Evolutionary conservation across 2,888 invertebrate genomes (phyloP).

Genomic region (Drosophila borborema): DNA sequence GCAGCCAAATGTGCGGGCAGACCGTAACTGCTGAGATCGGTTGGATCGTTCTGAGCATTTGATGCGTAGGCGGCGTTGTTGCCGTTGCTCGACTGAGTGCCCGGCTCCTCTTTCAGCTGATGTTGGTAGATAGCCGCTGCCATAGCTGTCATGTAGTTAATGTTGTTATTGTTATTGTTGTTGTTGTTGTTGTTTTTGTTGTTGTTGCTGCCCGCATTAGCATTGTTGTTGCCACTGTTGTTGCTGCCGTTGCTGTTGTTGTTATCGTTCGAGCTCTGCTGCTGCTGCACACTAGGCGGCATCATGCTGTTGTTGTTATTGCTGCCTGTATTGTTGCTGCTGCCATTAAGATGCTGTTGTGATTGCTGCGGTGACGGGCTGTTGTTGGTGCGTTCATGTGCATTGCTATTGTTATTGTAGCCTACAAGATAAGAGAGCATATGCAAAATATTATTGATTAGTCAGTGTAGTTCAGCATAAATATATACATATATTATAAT

Average conservation of each 20-base stretch:
- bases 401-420: conserved; percentile 70
- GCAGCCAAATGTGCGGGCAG: conserved; percentile 75
- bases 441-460: conserved; percentile 6
- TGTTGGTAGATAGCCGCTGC: conserved; percentile 81
- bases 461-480: not conserved
- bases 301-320: conserved; percentile 61
- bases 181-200: conserved; percentile 62
- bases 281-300: conserved; percentile 67
- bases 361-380: conserved; percentile 80
- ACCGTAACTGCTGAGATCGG: conserved; percentile 82
- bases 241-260: conserved; percentile 45
- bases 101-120: conserved; percentile 85
- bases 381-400: conserved; percentile 84
- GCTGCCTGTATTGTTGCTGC: conserved; percentile 56
- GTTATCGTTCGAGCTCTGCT: conserved; percentile 65
- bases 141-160: conserved; percentile 82
- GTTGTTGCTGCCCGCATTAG: conserved; percentile 40
- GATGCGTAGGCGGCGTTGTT: conserved; percentile 67
- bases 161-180: conserved; percentile 78
- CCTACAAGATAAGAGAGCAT: conserved; percentile 59
- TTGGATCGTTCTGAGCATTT: conserved; percentile 83
- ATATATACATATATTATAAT: not conserved
- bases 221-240: conserved; percentile 52
- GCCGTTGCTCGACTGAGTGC: conserved; percentile 75
- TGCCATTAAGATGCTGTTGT: conserved; percentile 52